Percentiles rank a stretch among this genome's conserved stretches.
phyloP scores from a whole-genome alignment of 2,113 vertebrate genomes.

The Corythornis cristatus region DNA sequence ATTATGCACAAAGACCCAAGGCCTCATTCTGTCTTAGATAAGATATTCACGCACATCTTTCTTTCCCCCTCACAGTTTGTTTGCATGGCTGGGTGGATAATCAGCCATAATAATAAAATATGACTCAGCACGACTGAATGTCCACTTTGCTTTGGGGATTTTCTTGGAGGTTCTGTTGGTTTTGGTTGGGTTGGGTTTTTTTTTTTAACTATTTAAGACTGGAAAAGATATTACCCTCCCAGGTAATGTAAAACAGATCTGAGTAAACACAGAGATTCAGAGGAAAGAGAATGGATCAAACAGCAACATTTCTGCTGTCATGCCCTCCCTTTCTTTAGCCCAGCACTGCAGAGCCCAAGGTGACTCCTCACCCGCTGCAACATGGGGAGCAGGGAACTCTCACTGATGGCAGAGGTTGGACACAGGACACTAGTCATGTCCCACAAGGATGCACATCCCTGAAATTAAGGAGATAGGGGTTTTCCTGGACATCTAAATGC shows the following conservation, averaged over 20 bases:
- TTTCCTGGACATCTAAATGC: not conserved
- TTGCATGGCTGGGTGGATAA: slow-evolving; percentile 39
- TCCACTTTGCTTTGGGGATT: not conserved
- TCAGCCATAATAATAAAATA: slow-evolving; percentile 42
- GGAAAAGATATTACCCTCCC: not conserved
- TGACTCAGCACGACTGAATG: slow-evolving; percentile 55
- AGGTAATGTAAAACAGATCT: not conserved
- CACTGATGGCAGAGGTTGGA: accelerated
- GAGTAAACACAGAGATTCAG: not conserved
- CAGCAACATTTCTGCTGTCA: not conserved
- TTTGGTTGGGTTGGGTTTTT: no score
- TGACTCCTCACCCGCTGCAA: not conserved
- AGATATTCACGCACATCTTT: slow-evolving; percentile 7
- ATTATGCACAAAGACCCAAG: slow-evolving; percentile 27
- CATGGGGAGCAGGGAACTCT: accelerated
- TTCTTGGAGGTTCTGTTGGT: not conserved
- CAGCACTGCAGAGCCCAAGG: not conserved
- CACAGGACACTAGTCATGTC: accelerated
- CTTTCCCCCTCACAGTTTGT: not conserved
- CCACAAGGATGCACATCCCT: not conserved
- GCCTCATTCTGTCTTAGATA: slow-evolving; percentile 47
- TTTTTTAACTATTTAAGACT: not conserved
- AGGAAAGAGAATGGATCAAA: not conserved
- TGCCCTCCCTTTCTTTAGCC: not conserved
- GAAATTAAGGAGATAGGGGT: accelerated